Percentiles rank a stretch among this genome's conserved stretches.
Evolutionary conservation across 2,888 invertebrate species (phyloP).

Genomic region (Synergus japonicus): DNA sequence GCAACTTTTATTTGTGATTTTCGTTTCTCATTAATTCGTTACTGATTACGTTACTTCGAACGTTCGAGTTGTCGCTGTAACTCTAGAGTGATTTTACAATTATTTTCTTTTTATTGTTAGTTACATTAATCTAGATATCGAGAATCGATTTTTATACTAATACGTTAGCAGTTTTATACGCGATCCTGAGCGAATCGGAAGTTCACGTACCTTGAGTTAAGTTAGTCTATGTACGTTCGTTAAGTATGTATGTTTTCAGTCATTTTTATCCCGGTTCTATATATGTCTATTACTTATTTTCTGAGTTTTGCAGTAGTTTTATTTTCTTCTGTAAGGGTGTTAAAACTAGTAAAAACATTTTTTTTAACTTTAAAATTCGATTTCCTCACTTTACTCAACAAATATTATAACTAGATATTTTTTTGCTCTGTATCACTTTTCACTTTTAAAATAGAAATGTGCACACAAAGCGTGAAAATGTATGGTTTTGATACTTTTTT

Average conservation of each 20-base stretch:
- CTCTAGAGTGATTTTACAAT: conserved; percentile 43
- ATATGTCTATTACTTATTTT: background rate
- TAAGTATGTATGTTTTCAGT: conserved; percentile 11
- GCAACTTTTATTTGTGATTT: conserved; percentile 54
- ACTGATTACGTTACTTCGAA: conserved; percentile 44
- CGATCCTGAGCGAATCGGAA: conserved; percentile 4
- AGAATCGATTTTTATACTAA: conserved; percentile 48
- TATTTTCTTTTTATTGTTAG: conserved; percentile 33
- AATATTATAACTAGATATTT: too few species aligned
- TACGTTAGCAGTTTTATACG: conserved; percentile 37
- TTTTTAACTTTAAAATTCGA: too few species aligned
- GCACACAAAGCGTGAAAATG: too few species aligned
- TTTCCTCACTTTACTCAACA: too few species aligned
- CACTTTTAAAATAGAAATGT: too few species aligned
- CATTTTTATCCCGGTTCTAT: background rate
- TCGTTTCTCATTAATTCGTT: conserved; percentile 45
- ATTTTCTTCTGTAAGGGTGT: too few species aligned
- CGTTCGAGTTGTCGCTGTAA: conserved; percentile 44
- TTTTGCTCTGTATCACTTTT: too few species aligned
- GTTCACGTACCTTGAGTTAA: conserved; percentile 41
- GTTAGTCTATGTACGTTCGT: conserved; percentile 23
- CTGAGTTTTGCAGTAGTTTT: too few species aligned
- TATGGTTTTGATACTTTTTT: too few species aligned
- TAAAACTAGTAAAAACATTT: too few species aligned
- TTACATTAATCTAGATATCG: conserved; percentile 40